Conservation (phyloP, 2,888 invertebrate species). For the Orthosia gothica region DNA sequence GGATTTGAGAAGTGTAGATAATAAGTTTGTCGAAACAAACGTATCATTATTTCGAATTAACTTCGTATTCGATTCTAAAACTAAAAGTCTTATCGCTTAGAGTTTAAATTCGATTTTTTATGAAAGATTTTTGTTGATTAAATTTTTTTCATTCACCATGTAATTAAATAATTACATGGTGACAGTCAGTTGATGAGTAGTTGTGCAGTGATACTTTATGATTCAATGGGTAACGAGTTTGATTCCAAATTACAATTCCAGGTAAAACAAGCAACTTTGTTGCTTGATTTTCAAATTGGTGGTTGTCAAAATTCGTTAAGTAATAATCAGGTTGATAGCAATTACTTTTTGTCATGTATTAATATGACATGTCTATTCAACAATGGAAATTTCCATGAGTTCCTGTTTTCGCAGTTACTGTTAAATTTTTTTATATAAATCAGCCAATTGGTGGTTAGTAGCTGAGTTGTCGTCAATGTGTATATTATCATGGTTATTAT, state of each 20-base stretch:
- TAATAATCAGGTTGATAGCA: constrained; percentile 49
- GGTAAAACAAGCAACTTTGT: constrained; percentile 38
- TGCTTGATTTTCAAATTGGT: constrained; percentile 56
- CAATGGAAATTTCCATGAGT: constrained; percentile 2
- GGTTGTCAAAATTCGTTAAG: constrained; percentile 47
- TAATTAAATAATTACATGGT: no score
- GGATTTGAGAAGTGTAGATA: constrained; percentile 8
- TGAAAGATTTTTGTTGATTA: constrained; percentile 66
- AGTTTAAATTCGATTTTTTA: constrained; percentile 46
- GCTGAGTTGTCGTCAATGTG: neutral
- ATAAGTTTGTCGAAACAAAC: constrained; percentile 43
- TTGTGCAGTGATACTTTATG: constrained; percentile 76
- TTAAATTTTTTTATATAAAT: constrained; percentile 2
- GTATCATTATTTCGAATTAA: constrained; percentile 63
- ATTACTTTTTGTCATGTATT: constrained; percentile 40
- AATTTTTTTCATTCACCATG: no score
- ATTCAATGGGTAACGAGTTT: constrained; percentile 72
- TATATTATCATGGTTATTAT: neutral
- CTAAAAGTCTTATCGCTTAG: constrained; percentile 30
- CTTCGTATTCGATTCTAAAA: constrained; percentile 48
- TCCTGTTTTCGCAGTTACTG: constrained; percentile 15
- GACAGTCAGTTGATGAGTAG: constrained; percentile 75
- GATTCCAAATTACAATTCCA: constrained; percentile 67
- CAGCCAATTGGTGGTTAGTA: constrained; percentile 42
- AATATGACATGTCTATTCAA: constrained; percentile 23